These are phyloP conservation scores for Seira musarum DNA, from an alignment of 2,888 invertebrate genomes.

Conservation along the genomic window DNA sequence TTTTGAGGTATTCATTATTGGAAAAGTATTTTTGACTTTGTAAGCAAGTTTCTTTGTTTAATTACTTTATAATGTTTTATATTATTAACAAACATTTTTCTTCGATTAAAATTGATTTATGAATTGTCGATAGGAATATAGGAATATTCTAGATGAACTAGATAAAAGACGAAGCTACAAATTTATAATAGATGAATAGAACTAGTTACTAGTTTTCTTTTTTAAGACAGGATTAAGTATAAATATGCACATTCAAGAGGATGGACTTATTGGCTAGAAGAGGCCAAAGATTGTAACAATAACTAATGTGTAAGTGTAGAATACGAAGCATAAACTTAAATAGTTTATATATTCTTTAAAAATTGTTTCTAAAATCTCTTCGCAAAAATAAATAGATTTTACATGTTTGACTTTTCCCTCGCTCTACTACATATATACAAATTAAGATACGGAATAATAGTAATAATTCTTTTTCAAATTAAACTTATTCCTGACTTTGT, in stretches of 20 bases:
- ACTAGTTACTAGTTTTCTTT: too few species aligned
- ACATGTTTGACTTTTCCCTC: conserved; percentile 4
- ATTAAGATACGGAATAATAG: background rate
- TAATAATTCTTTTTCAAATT: conserved; percentile 4
- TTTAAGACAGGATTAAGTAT: background rate
- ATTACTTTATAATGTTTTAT: too few species aligned
- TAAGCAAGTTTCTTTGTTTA: too few species aligned
- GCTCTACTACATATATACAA: background rate
- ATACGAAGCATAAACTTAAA: too few species aligned
- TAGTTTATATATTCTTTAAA: conserved; percentile 13
- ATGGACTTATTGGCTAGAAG: conserved; percentile 64
- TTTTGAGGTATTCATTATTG: too few species aligned
- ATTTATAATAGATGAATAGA: too few species aligned
- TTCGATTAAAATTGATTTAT: too few species aligned
- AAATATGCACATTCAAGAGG: conserved; percentile 2
- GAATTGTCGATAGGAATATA: too few species aligned
- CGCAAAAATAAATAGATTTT: conserved; percentile 6
- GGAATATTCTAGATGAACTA: too few species aligned
- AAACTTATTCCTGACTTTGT: conserved; percentile 8
- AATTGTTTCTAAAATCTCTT: background rate
- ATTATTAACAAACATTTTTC: too few species aligned
- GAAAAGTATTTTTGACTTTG: too few species aligned
- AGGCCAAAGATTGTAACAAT: conserved; percentile 69
- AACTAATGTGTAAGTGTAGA: conserved; percentile 46
- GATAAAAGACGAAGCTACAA: too few species aligned